Base-by-base conservation (phyloP, 2,113 vertebrate genomes). In the Siniperca knerii region DNA sequence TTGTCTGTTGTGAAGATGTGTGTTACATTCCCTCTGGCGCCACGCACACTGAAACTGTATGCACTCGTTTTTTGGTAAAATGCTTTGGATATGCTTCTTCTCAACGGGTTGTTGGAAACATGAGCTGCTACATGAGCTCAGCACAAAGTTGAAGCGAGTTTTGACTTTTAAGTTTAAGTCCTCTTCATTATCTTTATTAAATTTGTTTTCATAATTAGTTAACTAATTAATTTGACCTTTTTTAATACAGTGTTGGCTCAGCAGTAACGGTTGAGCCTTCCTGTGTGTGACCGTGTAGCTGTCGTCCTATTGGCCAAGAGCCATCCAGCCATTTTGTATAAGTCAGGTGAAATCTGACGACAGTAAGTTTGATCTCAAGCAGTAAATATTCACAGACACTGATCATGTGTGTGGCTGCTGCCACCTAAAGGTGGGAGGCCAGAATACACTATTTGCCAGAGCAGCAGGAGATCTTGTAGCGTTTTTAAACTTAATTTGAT, bases 321-420 rank as follows among this genome's bases (percentile, higher is more conserved):
- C 72, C 81, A 50, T 87, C 77, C 93, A 91, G 90, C 92, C 93
- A 94, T 93, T 93, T 94, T 94, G 92, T 93, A 11, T 46, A 54
- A 83, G 70, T 90, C 88, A 87, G 84, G 86, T 90, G 89, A 92
- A 90, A 90, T 91, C 66, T 89, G 88, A 85, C 58, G 85, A 86
- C 91, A 91, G 90, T 81, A 87, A 85, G 65, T 85, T 77, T 44
- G 57, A 89, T 90, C 79, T 73, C 52, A 57, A 20, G 75, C 25
- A 0, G 78, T 86, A 87, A 91, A 90, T 77, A 74, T 21, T 50
- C 62, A 46, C 58, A 44, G 29, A 65, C 20, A 2, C 20, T 15
- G 25, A 2, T 77, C 64, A n/a, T 0, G 18, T 89, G 84, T 83
- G 62, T 1, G 0, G 52, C 77, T 75, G 69, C 90, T 90, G 94